These are phyloP conservation scores for Endotricha flammealis DNA, from an alignment of 2,888 invertebrate genomes.

Conservation along the genomic window DNA sequence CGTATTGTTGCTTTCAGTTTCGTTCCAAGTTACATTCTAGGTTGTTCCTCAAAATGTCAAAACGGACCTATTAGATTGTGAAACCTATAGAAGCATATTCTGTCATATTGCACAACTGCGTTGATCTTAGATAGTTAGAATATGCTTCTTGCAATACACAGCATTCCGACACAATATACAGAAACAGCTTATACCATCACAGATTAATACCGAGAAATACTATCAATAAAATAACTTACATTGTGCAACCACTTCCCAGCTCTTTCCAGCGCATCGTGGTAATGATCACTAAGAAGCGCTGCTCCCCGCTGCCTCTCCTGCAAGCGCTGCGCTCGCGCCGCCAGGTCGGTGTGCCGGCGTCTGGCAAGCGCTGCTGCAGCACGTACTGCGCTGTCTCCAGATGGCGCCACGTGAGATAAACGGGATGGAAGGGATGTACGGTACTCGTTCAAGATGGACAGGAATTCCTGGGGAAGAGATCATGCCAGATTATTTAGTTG, in stretches of 20 bases:
- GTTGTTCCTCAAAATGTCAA: too few relatives aligned
- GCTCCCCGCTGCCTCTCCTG: conserved; percentile 89
- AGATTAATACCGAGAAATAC: too few relatives aligned
- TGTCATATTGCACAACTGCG: too few relatives aligned
- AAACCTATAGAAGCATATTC: too few relatives aligned
- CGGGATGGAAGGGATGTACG: conserved; percentile 90
- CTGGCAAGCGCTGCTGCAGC: conserved; percentile 88
- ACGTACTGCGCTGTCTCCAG: conserved; percentile 84
- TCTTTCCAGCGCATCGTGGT: conserved; percentile 89
- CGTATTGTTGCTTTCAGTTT: too few relatives aligned
- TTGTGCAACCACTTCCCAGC: conserved; percentile 88
- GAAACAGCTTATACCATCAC: too few relatives aligned
- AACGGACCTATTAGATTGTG: too few relatives aligned
- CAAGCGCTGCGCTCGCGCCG: conserved; percentile 88
- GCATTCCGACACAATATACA: too few relatives aligned
- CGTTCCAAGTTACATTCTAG: too few relatives aligned
- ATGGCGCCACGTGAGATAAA: conserved; percentile 85
- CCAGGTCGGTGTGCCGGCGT: conserved; percentile 88
- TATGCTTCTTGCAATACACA: too few relatives aligned
- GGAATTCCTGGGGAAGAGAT: conserved; percentile 81
- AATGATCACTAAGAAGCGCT: conserved; percentile 77
- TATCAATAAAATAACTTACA: conserved; percentile 46
- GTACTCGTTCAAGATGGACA: conserved; percentile 90
- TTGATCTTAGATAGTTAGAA: too few relatives aligned
- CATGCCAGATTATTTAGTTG: neutral